phyloP scores from a whole-genome alignment of 2,113 vertebrate genomes.

The Megaptera novaeangliae region DNA sequence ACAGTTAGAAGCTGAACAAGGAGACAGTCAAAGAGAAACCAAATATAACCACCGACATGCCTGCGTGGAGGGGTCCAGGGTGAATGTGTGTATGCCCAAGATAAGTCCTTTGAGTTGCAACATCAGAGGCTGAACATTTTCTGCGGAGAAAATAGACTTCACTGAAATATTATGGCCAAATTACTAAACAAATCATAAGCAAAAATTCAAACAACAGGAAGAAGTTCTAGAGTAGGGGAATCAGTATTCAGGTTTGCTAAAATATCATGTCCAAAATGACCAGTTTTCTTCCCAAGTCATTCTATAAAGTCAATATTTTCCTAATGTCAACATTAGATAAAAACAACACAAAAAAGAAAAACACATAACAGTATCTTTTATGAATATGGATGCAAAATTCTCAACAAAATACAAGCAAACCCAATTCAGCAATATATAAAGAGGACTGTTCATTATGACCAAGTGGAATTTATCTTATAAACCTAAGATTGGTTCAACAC shows the following conservation, averaged over 20 bases:
- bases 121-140: background rate
- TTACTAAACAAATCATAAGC: background rate
- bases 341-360: background rate
- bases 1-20: background rate
- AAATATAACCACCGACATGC: background rate
- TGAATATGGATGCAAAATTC: background rate
- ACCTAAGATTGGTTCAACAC: background rate
- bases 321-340: background rate
- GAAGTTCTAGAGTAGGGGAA: background rate
- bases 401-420: background rate
- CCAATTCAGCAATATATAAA: background rate
- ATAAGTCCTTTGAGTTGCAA: background rate
- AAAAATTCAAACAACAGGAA: background rate
- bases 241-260: background rate
- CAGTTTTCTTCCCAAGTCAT: background rate
- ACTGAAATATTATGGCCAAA: background rate
- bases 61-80: too few relatives aligned
- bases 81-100: background rate
- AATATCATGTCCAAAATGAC: background rate
- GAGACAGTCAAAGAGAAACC: background rate
- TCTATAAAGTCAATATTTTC: background rate
- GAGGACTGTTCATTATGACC: background rate
- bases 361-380: background rate
- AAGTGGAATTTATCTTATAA: background rate
- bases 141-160: background rate